phyloP scores from a whole-genome alignment of 2,113 vertebrate genomes.

The Phrynosoma platyrhinos region DNA sequence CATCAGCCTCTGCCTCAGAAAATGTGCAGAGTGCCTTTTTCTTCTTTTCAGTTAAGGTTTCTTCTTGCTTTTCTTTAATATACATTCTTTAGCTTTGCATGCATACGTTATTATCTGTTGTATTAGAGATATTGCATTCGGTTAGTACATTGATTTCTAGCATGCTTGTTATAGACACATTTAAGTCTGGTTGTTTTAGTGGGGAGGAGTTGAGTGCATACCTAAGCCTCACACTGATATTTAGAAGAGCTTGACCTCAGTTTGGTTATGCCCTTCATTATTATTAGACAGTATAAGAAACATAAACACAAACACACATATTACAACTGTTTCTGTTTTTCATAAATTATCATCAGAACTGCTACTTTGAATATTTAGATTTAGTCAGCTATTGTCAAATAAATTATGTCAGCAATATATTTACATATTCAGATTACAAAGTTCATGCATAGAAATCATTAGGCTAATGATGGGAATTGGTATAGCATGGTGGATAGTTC shows the following conservation, averaged over 20 bases:
- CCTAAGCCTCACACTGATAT: not conserved
- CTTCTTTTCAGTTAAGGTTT: not conserved
- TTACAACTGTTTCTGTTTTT: not conserved
- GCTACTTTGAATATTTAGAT: constrained; percentile 12
- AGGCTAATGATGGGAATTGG: not conserved
- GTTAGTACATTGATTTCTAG: not conserved
- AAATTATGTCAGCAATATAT: not conserved
- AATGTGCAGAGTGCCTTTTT: not conserved
- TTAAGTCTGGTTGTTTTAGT: not conserved
- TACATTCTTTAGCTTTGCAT: not conserved
- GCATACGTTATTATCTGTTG: constrained; percentile 31
- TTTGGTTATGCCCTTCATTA: not conserved
- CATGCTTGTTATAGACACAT: not conserved
- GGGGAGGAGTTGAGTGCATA: not conserved
- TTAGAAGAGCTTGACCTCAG: too few species aligned
- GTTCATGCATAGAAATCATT: constrained; percentile 51
- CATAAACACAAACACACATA: too few species aligned
- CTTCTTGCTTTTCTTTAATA: too few species aligned
- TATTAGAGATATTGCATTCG: not conserved
- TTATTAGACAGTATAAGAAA: not conserved
- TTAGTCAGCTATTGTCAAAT: constrained; percentile 37
- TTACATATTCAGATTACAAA: constrained; percentile 19
- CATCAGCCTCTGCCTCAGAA: not conserved
- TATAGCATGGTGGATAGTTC: not conserved
- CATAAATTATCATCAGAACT: not conserved